Base-by-base conservation (phyloP, 2,113 vertebrate genomes). In the Notothenia rossii region DNA sequence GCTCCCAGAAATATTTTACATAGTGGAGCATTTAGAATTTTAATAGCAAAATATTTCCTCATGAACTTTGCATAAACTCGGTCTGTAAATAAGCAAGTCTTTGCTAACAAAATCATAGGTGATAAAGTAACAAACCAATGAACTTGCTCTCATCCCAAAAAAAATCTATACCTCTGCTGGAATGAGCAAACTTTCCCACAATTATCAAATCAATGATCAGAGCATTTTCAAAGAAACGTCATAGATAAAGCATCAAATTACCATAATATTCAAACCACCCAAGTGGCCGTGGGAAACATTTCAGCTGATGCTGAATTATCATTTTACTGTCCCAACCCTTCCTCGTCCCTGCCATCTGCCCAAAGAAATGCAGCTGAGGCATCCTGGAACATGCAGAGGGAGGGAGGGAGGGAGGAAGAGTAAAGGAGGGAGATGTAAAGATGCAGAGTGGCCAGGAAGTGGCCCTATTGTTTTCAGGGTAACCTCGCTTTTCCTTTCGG, bases 391-490 rank as follows among this genome's bases (percentile, higher is more conserved):
- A 86, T 48, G 55, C 12, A 43, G 43, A 46, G 61, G 64, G 72
- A 72, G 58, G 36, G 25, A 33, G 71, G 48, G 67, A 58, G 58
- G 36, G 65, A 81, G 75, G 73, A 67, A 82, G 76, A 75, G 76
- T 53, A 25, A 70, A 54, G 48, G 69, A 80, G 77, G 61, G 77
- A 87, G 73, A 86, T 62, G 74, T 55, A 60, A 70, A 87, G 83
- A 90, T 81, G 74, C 76, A 70, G 72, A 83, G 84, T 51, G 85
- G 68, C 40, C 91, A 93, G 95, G 95, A 96, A 93, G 90, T 85
- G 72, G 70, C 79, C 68, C 92, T 89, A 95, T 95, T 96, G 95
- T 96, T 94, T 91, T 93, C 90, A 91, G 81, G 84, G 86, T 86
- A 84, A 84, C 82, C 75, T 84, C 48, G 77, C 82, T 85, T 91